Conservation (phyloP, 2,113 vertebrate genomes). For the Sclerurus mexicanus region DNA sequence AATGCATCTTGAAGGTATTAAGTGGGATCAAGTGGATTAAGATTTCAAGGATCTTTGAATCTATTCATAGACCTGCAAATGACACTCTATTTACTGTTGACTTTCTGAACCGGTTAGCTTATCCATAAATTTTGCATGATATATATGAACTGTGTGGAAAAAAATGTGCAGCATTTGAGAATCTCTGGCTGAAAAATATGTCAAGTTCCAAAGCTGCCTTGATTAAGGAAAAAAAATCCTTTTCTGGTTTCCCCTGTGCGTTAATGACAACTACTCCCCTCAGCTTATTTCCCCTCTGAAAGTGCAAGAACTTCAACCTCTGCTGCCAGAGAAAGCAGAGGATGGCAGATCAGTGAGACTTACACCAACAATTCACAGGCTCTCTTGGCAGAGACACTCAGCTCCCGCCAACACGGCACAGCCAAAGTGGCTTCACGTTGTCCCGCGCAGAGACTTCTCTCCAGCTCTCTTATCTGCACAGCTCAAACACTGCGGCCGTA, state of each 20-base stretch:
- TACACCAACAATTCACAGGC: not conserved
- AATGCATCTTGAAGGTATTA: conserved; percentile 42
- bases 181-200: not conserved
- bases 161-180: not conserved
- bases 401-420: not conserved
- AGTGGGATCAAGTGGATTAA: conserved; percentile 50
- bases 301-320: not conserved
- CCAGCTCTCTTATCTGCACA: not conserved
- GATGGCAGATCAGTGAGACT: not conserved
- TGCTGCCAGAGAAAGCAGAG: not conserved
- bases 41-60: conserved; percentile 33
- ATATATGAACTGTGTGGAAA: not conserved
- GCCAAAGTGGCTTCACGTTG: not conserved
- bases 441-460: fast-evolving
- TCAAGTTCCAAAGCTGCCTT: not conserved
- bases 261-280: not conserved
- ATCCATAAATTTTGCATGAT: not conserved
- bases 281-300: not conserved
- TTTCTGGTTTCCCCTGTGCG: not conserved
- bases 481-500: not conserved
- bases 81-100: not conserved
- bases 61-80: conserved; percentile 18
- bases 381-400: not conserved
- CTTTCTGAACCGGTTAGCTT: not conserved
- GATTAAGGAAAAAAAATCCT: not conserved